phyloP scores from a whole-genome alignment of 2,113 vertebrate genomes.

The Brachyistius frenatus region DNA sequence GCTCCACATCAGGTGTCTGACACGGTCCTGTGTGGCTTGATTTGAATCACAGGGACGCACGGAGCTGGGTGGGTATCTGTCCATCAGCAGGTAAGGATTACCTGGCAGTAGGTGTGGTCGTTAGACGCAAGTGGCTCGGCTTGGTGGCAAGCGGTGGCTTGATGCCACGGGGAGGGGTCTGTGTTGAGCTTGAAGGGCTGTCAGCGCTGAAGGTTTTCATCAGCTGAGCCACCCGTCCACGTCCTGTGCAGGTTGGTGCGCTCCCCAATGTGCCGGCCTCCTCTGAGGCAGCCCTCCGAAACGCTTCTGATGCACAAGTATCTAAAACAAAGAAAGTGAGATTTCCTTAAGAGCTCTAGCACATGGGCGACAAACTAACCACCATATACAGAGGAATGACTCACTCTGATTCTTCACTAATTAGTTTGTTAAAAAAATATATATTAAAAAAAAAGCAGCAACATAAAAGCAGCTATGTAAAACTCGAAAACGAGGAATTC shows the following conservation, averaged over 20 bases:
- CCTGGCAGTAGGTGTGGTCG: constrained; percentile 79
- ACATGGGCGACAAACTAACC: not conserved
- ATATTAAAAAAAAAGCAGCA: no score
- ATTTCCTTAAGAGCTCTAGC: not conserved
- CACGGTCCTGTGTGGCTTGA: constrained; percentile 36
- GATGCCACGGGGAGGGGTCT: constrained; percentile 47
- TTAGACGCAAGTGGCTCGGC: constrained; percentile 77
- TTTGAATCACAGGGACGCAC: not conserved
- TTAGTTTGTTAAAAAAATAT: no score
- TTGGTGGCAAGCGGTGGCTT: constrained; percentile 84
- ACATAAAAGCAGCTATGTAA: not conserved
- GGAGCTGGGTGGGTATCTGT: constrained; percentile 5
- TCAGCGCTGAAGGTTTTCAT: constrained; percentile 81
- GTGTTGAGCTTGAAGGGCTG: constrained; percentile 33
- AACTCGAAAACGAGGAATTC: not conserved
- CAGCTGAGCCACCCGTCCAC: constrained; percentile 84
- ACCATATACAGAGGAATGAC: not conserved
- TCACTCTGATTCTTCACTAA: no score
- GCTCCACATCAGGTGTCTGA: constrained; percentile 7
- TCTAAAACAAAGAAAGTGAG: constrained; percentile 53
- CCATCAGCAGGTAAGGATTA: constrained; percentile 63
- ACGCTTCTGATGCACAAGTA: constrained; percentile 39
- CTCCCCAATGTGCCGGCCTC: constrained; percentile 36
- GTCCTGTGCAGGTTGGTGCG: constrained; percentile 47
- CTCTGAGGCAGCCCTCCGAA: constrained; percentile 27